Evolutionary conservation across 2,797 vertebrate genomes (phyloP).

Genomic region (Adrianichthys oophorus): DNA sequence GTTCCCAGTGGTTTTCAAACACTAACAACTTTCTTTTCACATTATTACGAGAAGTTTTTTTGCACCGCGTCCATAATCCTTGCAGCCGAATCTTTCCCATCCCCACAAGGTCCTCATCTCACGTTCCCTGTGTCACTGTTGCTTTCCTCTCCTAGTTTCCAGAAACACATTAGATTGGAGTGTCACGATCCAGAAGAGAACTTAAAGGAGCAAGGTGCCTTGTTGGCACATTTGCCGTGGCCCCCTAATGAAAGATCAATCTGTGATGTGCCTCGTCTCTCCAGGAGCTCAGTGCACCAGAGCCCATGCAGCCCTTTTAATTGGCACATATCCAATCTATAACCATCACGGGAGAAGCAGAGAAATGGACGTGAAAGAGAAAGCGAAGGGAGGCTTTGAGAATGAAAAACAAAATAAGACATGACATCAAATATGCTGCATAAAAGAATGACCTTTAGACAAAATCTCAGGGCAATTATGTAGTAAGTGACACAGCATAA

Average conservation of each 20-base stretch:
- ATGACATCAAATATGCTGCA: constrained; percentile 7
- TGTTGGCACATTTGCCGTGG: constrained; percentile 59
- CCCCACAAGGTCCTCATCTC: constrained; percentile 9
- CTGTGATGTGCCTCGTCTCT: constrained; percentile 65
- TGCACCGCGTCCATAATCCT: constrained; percentile 4
- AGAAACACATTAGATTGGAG: constrained; percentile 62
- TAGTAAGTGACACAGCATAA: not conserved
- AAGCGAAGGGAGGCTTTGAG: constrained; percentile 17
- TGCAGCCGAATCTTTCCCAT: constrained; percentile 5
- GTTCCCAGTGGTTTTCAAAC: not conserved
- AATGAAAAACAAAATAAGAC: constrained; percentile 19
- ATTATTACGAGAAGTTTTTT: constrained; percentile 1
- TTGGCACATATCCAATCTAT: constrained; percentile 74
- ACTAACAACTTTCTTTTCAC: not conserved
- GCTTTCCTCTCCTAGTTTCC: constrained; percentile 25
- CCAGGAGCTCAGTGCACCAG: constrained; percentile 37
- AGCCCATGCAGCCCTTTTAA: constrained; percentile 61
- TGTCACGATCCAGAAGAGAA: constrained; percentile 62
- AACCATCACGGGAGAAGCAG: constrained; percentile 53
- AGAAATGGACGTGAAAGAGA: constrained; percentile 40
- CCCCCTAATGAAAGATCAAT: constrained; percentile 76
- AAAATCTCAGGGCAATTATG: constrained; percentile 2
- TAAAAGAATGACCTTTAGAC: constrained; percentile 11
- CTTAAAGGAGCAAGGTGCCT: constrained; percentile 64
- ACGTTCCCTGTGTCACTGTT: constrained; percentile 9